Percentiles rank a stretch among this genome's conserved stretches.
Evolutionary conservation across 2,113 vertebrate genomes (phyloP).

Genomic region (Parus major): DNA sequence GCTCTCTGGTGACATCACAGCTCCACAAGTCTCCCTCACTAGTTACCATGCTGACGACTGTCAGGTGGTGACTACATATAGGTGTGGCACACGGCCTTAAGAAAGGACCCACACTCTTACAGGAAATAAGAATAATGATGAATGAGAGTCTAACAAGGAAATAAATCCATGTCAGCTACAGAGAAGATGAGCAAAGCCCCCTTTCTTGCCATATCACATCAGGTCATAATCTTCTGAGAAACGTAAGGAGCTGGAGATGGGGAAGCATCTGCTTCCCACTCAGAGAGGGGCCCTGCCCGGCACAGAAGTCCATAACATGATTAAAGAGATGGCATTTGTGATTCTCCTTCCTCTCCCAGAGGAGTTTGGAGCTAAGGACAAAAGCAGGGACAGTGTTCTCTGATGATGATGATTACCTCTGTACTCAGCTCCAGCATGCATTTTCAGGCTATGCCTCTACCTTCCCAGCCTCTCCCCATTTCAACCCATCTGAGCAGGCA

Average conservation of each 20-base stretch:
- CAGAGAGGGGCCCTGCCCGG: fast-evolving
- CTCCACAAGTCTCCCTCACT: not conserved
- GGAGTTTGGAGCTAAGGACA: not conserved
- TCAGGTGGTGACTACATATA: not conserved
- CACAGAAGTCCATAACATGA: not conserved
- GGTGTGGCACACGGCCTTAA: not conserved
- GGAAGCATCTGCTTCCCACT: not conserved
- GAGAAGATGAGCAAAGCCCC: not conserved
- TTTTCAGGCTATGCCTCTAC: not conserved
- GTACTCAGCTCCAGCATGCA: not conserved
- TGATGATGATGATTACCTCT: not conserved
- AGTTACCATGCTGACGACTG: not conserved
- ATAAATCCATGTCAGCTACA: not conserved
- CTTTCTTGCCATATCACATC: not conserved
- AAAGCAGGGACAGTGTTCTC: not conserved
- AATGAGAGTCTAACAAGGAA: not conserved
- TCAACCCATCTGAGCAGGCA: not conserved
- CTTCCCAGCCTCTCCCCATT: not conserved
- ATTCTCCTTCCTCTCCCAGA: not conserved
- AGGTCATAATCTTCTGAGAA: not conserved
- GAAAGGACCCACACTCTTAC: not conserved
- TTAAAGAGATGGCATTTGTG: not conserved
- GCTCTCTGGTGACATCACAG: not conserved
- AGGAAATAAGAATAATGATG: not conserved
- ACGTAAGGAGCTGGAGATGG: not conserved